Conservation (phyloP, 1,140 invertebrate species). For the Hyphantria cunea region DNA sequence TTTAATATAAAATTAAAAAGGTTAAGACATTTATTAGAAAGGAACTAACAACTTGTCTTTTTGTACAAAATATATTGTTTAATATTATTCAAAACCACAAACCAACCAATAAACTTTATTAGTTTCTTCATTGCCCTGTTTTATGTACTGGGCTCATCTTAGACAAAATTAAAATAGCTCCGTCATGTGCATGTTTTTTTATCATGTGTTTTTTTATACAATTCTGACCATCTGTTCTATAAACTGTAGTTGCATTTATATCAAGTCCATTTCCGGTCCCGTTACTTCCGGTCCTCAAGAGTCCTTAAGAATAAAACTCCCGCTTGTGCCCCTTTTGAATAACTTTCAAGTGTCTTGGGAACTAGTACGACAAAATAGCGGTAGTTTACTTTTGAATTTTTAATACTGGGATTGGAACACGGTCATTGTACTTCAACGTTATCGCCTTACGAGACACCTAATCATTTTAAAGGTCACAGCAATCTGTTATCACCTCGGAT, state of each 20-base stretch:
- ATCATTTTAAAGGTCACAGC: conserved; percentile 72
- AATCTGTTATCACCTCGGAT: conserved; percentile 72
- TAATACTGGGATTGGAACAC: conserved; percentile 42
- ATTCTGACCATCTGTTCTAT: conserved; percentile 55
- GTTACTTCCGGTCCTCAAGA: conserved; percentile 63
- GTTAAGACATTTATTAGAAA: too few relatives aligned
- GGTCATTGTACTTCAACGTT: conserved; percentile 72
- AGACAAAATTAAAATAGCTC: too few relatives aligned
- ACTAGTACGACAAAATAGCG: conserved; percentile 16
- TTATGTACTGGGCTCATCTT: too few relatives aligned
- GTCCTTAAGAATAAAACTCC: conserved; percentile 50
- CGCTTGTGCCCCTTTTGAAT: conserved; percentile 37
- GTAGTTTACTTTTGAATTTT: conserved; percentile 14
- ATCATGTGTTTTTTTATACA: conserved; percentile 46
- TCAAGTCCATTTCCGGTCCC: conserved; percentile 60
- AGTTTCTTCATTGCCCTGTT: too few relatives aligned
- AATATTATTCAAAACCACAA: too few relatives aligned
- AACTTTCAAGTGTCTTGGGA: conserved; percentile 45
- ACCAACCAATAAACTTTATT: too few relatives aligned
- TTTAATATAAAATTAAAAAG: too few relatives aligned
- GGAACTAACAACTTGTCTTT: too few relatives aligned
- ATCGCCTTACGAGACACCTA: conserved; percentile 64
- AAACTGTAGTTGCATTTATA: conserved; percentile 48
- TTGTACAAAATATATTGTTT: too few relatives aligned
- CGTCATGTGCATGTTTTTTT: too few relatives aligned